Evolutionary conservation across 1,140 invertebrate species (phyloP), one percentile per base, ranked within the genome.

Genomic region (Brachionus koreanus): DNA sequence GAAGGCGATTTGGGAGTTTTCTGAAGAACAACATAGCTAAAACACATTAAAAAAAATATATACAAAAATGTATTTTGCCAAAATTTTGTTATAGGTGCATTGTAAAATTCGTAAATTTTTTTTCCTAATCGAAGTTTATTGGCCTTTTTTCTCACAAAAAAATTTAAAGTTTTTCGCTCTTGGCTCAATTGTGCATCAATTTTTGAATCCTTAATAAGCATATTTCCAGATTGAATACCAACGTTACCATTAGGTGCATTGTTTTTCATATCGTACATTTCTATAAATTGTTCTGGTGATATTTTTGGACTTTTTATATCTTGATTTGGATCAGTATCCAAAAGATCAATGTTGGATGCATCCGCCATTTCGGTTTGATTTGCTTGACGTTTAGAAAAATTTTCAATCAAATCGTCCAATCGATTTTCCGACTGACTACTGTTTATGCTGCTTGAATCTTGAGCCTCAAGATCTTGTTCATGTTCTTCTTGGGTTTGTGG

Each of bases 61-160:
- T 98, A 98, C 85, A 92, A 93, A 89, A 97, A 95, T 83, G 95
- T 94, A 90, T 98, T 95, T 19, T 94, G 92, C 94, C 95, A 98
- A 89, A 98, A 98, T 88, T 98, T 98, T 5, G 96, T 97, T 77
- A 98, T 96, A 0, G 97, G 96, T 74, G 97, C 95, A 25, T 94
- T 95, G 89, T 96, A 98, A 89, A 98, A 98, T 89, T 98, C 95
- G 84, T 96, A 94, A 35, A 98, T 91, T 89, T 97, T 97, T 87
- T 95, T 95, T 84, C 93, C 93, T 42, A 96, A 89, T 83, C 92
- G 91, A 83, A 96, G 88, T 57, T 82, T 49, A 39, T 82, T 63
- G 2, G 77, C 29, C 23, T 43, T 74, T 46, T 74, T 65, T 49
- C 49, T 6, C 6, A 79, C 76, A 39, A 79, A 42, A 65, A 79